phyloP scores from a whole-genome alignment of 2,113 vertebrate species.

The Rhinogobius similis region DNA sequence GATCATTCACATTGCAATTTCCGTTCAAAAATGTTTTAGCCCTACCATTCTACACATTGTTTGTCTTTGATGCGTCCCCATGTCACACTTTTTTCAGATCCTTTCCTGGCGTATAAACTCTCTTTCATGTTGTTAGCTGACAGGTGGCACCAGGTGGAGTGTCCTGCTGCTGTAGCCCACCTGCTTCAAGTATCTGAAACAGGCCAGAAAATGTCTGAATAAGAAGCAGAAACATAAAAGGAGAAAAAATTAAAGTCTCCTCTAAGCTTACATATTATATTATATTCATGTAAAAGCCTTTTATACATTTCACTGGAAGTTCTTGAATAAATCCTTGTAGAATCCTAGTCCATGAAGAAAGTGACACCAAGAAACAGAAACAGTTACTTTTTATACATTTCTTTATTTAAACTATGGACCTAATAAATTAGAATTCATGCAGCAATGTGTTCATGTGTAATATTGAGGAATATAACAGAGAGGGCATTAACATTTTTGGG shows the following conservation, averaged over 20 bases:
- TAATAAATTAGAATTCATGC: conserved; percentile 10
- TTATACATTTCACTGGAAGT: conserved; percentile 31
- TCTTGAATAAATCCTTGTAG: conserved; percentile 45
- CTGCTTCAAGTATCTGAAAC: neutral
- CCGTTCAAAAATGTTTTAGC: too few relatives aligned
- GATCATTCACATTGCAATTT: too few relatives aligned
- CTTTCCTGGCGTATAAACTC: neutral
- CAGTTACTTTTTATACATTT: neutral
- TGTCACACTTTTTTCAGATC: too few relatives aligned
- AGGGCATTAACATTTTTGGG: neutral
- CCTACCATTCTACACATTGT: too few relatives aligned
- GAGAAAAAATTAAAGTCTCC: neutral
- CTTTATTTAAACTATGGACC: conserved; percentile 6
- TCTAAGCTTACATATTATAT: neutral
- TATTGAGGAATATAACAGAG: neutral
- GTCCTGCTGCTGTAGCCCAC: neutral
- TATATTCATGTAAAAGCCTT: conserved; percentile 11
- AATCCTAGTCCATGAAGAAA: neutral
- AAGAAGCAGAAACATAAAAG: neutral
- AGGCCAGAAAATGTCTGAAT: neutral
- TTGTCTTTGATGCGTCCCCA: too few relatives aligned
- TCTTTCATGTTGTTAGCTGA: neutral
- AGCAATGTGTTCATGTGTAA: conserved; percentile 2
- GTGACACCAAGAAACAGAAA: neutral
- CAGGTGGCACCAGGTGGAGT: neutral